These are phyloP conservation scores for Megalopta genalis DNA, from an alignment of 1,140 invertebrate genomes.

Conservation along the genomic window DNA sequence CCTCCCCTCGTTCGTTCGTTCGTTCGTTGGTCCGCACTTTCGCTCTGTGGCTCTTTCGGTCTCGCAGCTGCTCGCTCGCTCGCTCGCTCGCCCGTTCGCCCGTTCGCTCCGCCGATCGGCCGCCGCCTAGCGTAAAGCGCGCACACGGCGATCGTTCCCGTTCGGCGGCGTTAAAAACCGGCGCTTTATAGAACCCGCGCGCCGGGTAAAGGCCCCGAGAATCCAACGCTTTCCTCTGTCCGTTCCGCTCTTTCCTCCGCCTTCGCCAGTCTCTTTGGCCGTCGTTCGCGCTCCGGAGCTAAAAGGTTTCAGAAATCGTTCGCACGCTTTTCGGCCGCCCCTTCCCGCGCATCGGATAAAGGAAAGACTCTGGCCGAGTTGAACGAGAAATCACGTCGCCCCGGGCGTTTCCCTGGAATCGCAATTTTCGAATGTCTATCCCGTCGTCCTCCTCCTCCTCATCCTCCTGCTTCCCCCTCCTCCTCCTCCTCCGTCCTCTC, in stretches of 20 bases:
- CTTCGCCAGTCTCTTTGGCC: slow-evolving; percentile 36
- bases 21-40: too few relatives aligned
- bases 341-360: slow-evolving; percentile 58
- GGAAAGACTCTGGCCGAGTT: slow-evolving; percentile 47
- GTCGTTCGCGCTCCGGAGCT: slow-evolving; percentile 45
- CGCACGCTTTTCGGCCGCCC: slow-evolving; percentile 63
- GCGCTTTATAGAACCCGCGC: slow-evolving; percentile 10
- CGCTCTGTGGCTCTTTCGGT: too few relatives aligned
- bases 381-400: slow-evolving; percentile 51
- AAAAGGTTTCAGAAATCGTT: slow-evolving; percentile 61
- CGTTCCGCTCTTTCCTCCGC: slow-evolving; percentile 26
- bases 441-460: neutral
- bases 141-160: neutral
- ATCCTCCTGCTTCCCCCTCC: neutral
- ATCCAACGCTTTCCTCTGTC: slow-evolving; percentile 31
- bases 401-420: slow-evolving; percentile 50
- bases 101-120: too few relatives aligned
- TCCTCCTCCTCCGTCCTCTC: neutral
- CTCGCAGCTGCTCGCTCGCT: too few relatives aligned
- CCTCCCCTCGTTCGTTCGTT: neutral
- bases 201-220: slow-evolving; percentile 17
- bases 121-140: neutral
- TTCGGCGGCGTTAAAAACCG: slow-evolving; percentile 3
- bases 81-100: too few relatives aligned
- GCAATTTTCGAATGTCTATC: slow-evolving; percentile 43